A percentile compares a stretch with the other conserved stretches of the same genome.
phyloP scores from a whole-genome alignment of 2,888 invertebrate species.

The Parthenolecanium corni region DNA sequence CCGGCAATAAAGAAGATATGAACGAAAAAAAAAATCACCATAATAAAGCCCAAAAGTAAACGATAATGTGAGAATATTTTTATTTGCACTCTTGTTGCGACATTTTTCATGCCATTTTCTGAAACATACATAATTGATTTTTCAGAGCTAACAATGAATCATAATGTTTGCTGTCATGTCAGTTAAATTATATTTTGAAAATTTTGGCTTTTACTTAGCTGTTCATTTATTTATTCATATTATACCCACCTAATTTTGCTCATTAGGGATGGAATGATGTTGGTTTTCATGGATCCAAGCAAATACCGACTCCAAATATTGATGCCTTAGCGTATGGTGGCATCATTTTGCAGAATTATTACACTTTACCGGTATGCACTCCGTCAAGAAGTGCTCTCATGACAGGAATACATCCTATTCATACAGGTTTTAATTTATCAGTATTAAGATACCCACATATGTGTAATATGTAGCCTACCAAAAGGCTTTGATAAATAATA shows the following conservation, averaged over 20 bases:
- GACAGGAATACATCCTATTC: constrained; percentile 45
- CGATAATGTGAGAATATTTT: neutral
- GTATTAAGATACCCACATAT: neutral
- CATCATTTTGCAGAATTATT: constrained; percentile 45
- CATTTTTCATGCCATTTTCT: no score
- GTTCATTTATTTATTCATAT: no score
- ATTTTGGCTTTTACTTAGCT: no score
- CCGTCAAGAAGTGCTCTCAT: constrained; percentile 44
- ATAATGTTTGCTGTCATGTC: no score
- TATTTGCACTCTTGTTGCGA: neutral
- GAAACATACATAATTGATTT: no score
- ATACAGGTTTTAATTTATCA: constrained; percentile 41
- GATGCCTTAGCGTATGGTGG: constrained; percentile 45
- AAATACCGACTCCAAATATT: constrained; percentile 47
- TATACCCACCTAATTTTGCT: neutral
- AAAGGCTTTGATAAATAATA: neutral
- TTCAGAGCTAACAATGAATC: no score
- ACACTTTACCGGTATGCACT: constrained; percentile 45
- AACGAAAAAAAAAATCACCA: no score
- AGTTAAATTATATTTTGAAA: no score
- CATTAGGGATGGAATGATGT: constrained; percentile 47
- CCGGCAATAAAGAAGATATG: neutral
- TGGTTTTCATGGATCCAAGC: constrained; percentile 44
- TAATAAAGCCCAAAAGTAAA: no score
- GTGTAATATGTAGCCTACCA: neutral